phyloP scores from a whole-genome alignment of 30 jellyfish, hydroid and myxozoan genomes.

The Aurelia sp. region DNA sequence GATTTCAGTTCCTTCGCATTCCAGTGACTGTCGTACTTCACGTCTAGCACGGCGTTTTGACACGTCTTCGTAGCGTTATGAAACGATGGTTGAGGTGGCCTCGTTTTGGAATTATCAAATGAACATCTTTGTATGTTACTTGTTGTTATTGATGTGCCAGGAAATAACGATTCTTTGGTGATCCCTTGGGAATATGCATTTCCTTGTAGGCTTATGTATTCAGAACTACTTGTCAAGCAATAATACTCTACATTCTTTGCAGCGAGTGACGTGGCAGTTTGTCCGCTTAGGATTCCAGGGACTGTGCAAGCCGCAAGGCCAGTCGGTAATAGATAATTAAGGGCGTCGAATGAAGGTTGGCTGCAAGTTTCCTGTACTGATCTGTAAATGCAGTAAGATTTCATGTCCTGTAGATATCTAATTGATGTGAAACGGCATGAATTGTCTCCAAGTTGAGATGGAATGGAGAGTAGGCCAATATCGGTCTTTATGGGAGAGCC shows the following conservation, averaged over 20 bases:
- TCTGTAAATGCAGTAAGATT: slow-evolving; percentile 29
- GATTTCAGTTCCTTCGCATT: slow-evolving; percentile 43
- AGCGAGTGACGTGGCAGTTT: slow-evolving; percentile 28
- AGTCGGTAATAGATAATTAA: slow-evolving; percentile 31
- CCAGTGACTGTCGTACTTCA: slow-evolving; percentile 62
- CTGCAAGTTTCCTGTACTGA: slow-evolving; percentile 22
- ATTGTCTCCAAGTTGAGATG: slow-evolving; percentile 18
- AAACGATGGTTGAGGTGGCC: slow-evolving; percentile 61
- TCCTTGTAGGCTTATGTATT: not conserved
- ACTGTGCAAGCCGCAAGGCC: slow-evolving; percentile 55
- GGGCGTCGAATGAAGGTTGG: slow-evolving; percentile 38
- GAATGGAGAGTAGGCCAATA: slow-evolving; percentile 59
- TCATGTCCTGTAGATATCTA: slow-evolving; percentile 10
- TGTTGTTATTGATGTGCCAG: not conserved
- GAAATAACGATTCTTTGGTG: slow-evolving; percentile 31
- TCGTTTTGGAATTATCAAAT: slow-evolving; percentile 46
- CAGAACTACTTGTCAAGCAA: slow-evolving; percentile 28
- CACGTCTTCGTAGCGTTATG: slow-evolving; percentile 32
- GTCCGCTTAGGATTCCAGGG: slow-evolving; percentile 59
- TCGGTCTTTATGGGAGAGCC: slow-evolving; percentile 56
- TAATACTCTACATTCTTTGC: slow-evolving; percentile 63
- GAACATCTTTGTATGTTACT: slow-evolving; percentile 25
- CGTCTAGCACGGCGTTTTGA: slow-evolving; percentile 71
- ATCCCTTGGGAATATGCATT: not conserved
- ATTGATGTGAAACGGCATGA: slow-evolving; percentile 54